Conservation (phyloP, 2,113 vertebrate species). For the Corythornis madagascariensis region DNA sequence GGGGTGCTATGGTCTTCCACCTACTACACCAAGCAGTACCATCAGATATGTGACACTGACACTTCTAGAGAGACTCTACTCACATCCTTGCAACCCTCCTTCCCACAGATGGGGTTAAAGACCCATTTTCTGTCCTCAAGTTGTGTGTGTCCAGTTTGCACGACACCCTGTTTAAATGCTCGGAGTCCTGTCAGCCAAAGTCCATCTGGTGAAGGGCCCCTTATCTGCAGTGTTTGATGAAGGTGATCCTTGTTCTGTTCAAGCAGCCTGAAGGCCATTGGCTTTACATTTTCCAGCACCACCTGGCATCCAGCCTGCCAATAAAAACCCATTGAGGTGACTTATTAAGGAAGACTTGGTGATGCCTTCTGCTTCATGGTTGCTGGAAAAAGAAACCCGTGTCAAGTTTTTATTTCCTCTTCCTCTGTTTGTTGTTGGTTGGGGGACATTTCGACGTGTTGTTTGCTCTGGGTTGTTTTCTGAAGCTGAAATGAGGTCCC, state of each 20-base stretch:
- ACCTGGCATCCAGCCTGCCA: not conserved
- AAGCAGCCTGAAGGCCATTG: not conserved
- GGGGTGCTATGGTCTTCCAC: not conserved
- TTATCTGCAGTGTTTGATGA: constrained; percentile 54
- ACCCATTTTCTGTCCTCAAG: not conserved
- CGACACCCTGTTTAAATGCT: not conserved
- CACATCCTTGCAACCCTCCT: not conserved
- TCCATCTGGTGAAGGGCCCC: not conserved
- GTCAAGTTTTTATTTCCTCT: not conserved
- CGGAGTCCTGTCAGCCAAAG: not conserved
- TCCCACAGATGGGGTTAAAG: not conserved
- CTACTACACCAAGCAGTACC: not conserved
- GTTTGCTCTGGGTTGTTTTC: constrained; percentile 35
- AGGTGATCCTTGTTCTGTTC: constrained; percentile 26
- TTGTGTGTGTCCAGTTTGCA: accelerated
- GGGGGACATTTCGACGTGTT: not conserved
- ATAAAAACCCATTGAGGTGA: not conserved
- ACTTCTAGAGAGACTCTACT: not conserved
- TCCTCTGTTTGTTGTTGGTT: not conserved
- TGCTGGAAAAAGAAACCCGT: not conserved
- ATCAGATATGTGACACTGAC: not conserved
- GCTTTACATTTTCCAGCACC: not conserved
- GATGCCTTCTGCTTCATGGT: accelerated
- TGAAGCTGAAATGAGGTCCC: not conserved
- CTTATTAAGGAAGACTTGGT: not conserved